These are phyloP conservation scores for Mechanitis messenoides DNA, from an alignment of 2,888 invertebrate species.

Conservation along the genomic window DNA sequence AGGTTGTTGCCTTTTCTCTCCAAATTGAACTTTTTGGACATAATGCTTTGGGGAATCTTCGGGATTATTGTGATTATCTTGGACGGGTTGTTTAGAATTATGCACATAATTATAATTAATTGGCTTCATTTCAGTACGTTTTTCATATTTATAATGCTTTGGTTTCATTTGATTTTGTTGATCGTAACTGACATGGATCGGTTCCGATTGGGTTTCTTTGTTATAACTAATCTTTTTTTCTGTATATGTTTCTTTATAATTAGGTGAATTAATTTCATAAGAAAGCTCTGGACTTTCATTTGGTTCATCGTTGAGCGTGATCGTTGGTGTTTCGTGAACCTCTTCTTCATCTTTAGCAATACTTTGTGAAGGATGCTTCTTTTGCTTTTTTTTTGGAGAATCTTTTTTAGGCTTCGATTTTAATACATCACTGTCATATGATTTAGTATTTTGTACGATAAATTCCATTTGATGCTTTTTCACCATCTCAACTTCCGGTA, in stretches of 20 bases:
- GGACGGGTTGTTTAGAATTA: slow-evolving; percentile 43
- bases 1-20: slow-evolving; percentile 33
- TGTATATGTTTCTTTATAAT: slow-evolving; percentile 59
- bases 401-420: slow-evolving; percentile 43
- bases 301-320: slow-evolving; percentile 41
- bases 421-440: slow-evolving; percentile 45
- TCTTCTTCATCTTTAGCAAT: slow-evolving; percentile 43
- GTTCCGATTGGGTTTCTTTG: slow-evolving; percentile 56
- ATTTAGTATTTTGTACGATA: slow-evolving; percentile 49
- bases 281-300: slow-evolving; percentile 54
- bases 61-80: slow-evolving; percentile 44
- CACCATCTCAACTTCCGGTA: slow-evolving; percentile 43
- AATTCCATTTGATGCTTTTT: slow-evolving; percentile 54
- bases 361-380: slow-evolving; percentile 33
- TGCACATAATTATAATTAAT: slow-evolving; percentile 38
- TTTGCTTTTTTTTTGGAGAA: slow-evolving; percentile 42
- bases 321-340: slow-evolving; percentile 40
- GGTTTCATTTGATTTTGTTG: slow-evolving; percentile 49
- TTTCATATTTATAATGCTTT: slow-evolving; percentile 55
- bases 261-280: slow-evolving; percentile 62
- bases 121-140: slow-evolving; percentile 46
- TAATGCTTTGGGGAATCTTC: slow-evolving; percentile 49
- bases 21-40: slow-evolving; percentile 47
- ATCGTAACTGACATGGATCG: slow-evolving; percentile 52
- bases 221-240: slow-evolving; percentile 61